Conservation (phyloP, 2,797 vertebrate genomes). For the Poeciliopsis presidionis region DNA sequence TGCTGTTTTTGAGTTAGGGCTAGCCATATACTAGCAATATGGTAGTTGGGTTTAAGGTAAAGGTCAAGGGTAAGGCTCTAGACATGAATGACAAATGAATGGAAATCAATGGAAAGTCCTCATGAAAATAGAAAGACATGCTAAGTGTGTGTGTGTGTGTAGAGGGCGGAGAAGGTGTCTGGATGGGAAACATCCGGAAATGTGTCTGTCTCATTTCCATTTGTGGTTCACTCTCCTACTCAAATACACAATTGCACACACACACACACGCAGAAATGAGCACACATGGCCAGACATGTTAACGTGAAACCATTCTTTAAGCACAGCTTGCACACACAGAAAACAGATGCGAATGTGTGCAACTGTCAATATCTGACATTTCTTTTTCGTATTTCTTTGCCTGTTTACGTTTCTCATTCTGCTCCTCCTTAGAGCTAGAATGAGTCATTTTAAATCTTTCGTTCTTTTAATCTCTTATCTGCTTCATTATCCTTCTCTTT, state of each 20-base stretch:
- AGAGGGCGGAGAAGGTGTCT: slow-evolving; percentile 31
- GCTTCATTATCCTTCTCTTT: slow-evolving; percentile 55
- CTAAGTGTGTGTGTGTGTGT: slow-evolving; percentile 26
- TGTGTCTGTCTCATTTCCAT: slow-evolving; percentile 70
- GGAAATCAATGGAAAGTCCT: not conserved
- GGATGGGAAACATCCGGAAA: slow-evolving; percentile 64
- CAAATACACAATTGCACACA: slow-evolving; percentile 14
- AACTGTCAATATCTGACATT: slow-evolving; percentile 62
- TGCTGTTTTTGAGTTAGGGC: not conserved
- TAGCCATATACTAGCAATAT: not conserved
- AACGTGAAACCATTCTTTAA: slow-evolving; percentile 68
- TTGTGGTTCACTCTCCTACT: slow-evolving; percentile 45
- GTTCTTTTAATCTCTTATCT: slow-evolving; percentile 51
- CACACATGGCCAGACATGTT: slow-evolving; percentile 67
- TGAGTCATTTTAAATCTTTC: slow-evolving; percentile 56
- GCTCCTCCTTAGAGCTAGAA: slow-evolving; percentile 51
- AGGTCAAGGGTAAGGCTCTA: not conserved
- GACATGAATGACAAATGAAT: not conserved
- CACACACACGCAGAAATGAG: slow-evolving; percentile 10
- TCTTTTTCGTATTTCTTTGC: slow-evolving; percentile 46
- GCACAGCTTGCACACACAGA: slow-evolving; percentile 27
- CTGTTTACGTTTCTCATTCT: slow-evolving; percentile 62
- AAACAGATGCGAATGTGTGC: slow-evolving; percentile 68
- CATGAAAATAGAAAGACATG: not conserved
- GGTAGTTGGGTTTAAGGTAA: not conserved